These are phyloP conservation scores for Maniola hyperantus DNA, from an alignment of 2,888 invertebrate species.

Conservation along the genomic window DNA sequence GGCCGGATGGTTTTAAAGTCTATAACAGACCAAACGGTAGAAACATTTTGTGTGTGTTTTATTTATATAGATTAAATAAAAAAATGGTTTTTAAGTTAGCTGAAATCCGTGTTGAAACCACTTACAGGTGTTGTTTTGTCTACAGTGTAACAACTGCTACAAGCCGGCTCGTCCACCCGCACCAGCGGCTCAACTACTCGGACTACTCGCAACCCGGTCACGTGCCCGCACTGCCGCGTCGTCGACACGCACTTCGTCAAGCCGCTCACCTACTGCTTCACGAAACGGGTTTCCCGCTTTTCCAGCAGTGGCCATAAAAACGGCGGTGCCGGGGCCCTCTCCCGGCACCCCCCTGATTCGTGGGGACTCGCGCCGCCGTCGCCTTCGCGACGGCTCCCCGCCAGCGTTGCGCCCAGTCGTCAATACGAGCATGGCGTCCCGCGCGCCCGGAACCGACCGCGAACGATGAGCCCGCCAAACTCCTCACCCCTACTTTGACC, in stretches of 20 bases:
- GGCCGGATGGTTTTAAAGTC: too few species aligned
- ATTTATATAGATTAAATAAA: neutral
- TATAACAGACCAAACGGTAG: too few species aligned
- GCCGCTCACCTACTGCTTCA: constrained; percentile 92
- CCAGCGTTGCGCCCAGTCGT: constrained; percentile 75
- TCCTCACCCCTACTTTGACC: constrained; percentile 61
- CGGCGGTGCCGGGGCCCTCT: constrained; percentile 86
- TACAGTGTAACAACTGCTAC: constrained; percentile 96
- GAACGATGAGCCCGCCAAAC: constrained; percentile 56
- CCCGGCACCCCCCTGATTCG: constrained; percentile 73
- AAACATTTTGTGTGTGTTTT: too few species aligned
- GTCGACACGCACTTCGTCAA: constrained; percentile 98
- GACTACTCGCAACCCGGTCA: constrained; percentile 96
- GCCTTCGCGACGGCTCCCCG: constrained; percentile 71
- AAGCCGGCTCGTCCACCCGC: constrained; percentile 92
- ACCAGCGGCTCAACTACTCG: constrained; percentile 94
- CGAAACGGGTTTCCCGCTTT: constrained; percentile 86
- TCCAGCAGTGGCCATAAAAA: constrained; percentile 94
- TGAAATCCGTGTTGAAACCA: neutral
- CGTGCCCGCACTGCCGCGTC: constrained; percentile 95
- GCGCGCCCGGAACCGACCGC: constrained; percentile 56
- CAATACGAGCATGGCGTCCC: constrained; percentile 78
- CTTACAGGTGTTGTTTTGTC: constrained; percentile 43
- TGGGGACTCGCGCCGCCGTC: constrained; percentile 70
- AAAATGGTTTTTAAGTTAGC: neutral